Evolutionary conservation across 2,888 invertebrate species (phyloP).

Genomic region (Cantharis lateralis): DNA sequence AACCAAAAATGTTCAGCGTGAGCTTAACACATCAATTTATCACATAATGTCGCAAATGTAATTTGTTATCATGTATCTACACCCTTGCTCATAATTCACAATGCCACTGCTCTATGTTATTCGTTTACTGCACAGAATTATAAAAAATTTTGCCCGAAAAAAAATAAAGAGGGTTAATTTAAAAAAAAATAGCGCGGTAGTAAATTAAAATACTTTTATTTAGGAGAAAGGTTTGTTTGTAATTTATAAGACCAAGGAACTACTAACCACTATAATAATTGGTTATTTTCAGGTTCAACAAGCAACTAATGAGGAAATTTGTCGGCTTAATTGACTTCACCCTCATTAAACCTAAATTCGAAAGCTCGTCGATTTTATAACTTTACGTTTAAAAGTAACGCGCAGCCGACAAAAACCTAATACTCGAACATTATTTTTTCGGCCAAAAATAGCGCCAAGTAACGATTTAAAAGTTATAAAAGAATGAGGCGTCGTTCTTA

Average conservation of each 20-base stretch:
- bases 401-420: not conserved
- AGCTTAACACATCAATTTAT: conserved; percentile 3
- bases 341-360: conserved; percentile 23
- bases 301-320: conserved; percentile 28
- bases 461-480: not conserved
- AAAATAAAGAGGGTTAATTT: not conserved
- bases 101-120: not conserved
- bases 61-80: conserved; percentile 2
- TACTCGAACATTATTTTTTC: not conserved
- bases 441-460: not conserved
- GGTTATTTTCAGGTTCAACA: conserved; percentile 21
- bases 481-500: not conserved
- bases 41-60: conserved; percentile 1
- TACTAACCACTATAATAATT: conserved; percentile 13
- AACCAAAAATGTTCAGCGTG: not conserved
- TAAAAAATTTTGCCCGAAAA: not conserved
- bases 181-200: not conserved
- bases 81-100: conserved; percentile 2
- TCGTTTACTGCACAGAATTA: not conserved
- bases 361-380: conserved; percentile 21
- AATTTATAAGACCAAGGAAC: not conserved
- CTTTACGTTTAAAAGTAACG: conserved; percentile 15
- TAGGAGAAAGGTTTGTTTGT: not conserved
- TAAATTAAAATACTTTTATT: not conserved
- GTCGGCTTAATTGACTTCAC: conserved; percentile 28